These are phyloP conservation scores for Labeo calbasu DNA, from an alignment of 2,797 vertebrate species.

Conservation along the genomic window DNA sequence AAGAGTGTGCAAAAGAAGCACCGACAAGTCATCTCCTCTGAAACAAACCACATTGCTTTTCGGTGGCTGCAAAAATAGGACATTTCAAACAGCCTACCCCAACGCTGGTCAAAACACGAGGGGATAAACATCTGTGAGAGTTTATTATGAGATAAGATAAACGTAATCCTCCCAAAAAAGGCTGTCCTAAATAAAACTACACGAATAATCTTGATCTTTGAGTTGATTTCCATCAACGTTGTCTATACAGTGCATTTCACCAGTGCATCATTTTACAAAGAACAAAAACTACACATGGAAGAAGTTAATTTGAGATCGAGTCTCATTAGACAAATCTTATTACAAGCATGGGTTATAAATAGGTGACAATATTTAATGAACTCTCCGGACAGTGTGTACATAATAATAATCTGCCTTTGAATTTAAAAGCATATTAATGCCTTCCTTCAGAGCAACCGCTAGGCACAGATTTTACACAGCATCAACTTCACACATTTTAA, in stretches of 20 bases:
- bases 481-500: background rate
- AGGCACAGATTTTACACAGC: background rate
- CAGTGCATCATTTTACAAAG: background rate
- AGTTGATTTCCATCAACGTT: background rate
- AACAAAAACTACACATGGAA: background rate
- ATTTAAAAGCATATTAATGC: background rate
- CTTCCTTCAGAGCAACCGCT: background rate
- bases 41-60: background rate
- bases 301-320: too few relatives aligned
- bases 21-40: background rate
- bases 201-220: background rate
- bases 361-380: background rate
- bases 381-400: background rate
- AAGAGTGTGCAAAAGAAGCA: background rate
- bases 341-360: background rate
- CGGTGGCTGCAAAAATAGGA: background rate
- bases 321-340: background rate
- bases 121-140: background rate
- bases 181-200: background rate
- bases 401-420: background rate
- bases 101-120: background rate
- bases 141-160: conserved; percentile 14
- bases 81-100: background rate
- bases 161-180: background rate
- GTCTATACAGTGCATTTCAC: background rate